phyloP scores from a whole-genome alignment of 2,113 vertebrate species.

The Guaruba guarouba region DNA sequence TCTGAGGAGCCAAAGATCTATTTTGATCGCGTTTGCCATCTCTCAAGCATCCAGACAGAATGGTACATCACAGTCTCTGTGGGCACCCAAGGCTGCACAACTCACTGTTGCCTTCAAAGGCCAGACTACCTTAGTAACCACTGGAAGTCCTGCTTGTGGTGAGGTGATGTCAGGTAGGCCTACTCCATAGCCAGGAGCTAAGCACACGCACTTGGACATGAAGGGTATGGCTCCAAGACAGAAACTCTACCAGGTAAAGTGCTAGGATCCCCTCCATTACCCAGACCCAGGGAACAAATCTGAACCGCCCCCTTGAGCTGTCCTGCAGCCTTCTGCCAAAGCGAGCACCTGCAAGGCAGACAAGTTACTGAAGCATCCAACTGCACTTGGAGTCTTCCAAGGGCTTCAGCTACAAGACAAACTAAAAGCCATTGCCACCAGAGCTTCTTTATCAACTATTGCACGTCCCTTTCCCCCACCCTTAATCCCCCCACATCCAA shows the following conservation, averaged over 20 bases:
- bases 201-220: rapidly evolving
- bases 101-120: background rate
- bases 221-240: background rate
- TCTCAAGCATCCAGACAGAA: background rate
- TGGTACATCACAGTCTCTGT: background rate
- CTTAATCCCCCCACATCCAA: background rate
- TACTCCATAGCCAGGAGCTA: background rate
- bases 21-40: background rate
- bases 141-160: background rate
- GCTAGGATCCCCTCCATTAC: background rate
- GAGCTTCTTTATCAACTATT: background rate
- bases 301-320: background rate
- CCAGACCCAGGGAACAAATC: background rate
- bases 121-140: background rate
- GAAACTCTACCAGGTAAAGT: background rate
- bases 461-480: background rate
- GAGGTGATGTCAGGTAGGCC: background rate
- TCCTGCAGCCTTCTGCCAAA: background rate
- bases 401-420: background rate
- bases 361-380: background rate
- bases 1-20: background rate
- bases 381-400: background rate
- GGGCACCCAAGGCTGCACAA: background rate
- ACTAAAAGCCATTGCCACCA: background rate
- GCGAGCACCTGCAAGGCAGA: background rate